A percentile compares a stretch with the other conserved stretches of the same genome.
phyloP scores from a whole-genome alignment of 2,113 vertebrate species.

The Megaceryle torquata region DNA sequence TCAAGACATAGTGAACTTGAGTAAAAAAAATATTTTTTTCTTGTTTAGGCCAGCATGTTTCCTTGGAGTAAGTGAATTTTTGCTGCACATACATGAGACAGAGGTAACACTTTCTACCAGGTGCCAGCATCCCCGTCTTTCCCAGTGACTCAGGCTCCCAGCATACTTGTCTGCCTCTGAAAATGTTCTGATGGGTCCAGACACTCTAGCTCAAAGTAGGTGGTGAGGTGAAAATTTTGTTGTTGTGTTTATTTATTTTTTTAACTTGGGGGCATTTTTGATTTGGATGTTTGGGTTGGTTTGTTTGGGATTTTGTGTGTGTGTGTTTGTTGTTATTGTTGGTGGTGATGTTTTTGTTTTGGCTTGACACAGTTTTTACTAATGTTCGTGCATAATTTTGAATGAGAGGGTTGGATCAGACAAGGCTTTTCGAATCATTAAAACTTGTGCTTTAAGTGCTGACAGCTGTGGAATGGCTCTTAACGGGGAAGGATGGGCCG shows the following conservation, averaged over 20 bases:
- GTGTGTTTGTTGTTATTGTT: no score
- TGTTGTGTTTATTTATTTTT: accelerated
- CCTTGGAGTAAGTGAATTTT: not conserved
- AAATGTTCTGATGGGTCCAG: not conserved
- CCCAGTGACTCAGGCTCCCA: not conserved
- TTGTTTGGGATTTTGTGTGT: no score
- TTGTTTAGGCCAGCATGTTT: not conserved
- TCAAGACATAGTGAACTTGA: not conserved
- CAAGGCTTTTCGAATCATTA: not conserved
- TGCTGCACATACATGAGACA: not conserved
- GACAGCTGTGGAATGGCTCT: not conserved
- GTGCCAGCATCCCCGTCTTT: not conserved
- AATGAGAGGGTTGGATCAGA: no score
- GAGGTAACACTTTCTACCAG: not conserved
- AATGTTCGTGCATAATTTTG: accelerated
- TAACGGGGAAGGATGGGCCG: accelerated
- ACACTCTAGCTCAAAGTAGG: not conserved
- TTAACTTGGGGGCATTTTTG: not conserved
- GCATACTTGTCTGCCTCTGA: accelerated
- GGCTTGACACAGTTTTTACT: not conserved
- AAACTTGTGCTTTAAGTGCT: not conserved
- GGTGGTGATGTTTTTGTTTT: not conserved
- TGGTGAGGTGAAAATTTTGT: not conserved
- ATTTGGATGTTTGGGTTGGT: not conserved
- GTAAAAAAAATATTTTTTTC: not conserved